Base-by-base conservation (phyloP, 2,797 vertebrate genomes). In the Nannoperca obscura region DNA sequence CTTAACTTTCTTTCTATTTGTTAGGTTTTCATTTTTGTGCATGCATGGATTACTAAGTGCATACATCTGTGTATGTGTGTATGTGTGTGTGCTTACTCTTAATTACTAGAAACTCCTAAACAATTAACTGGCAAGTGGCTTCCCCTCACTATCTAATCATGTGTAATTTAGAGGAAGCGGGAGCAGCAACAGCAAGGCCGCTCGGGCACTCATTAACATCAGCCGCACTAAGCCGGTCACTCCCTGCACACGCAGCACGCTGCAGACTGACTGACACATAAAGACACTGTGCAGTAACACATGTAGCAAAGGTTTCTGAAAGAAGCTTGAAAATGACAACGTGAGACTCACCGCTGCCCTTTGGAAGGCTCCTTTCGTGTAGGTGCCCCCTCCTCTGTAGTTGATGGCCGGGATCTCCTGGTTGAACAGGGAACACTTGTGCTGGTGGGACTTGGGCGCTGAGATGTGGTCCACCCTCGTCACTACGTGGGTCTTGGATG, bases 301-400 rank as follows among this genome's bases (percentile, higher is more conserved):
- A 75, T 17, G 49, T 2, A 57, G 46, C 12, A 15, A 34, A 54
- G 4, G 19, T 46, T 69, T 60, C 9, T 20, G 46, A 62, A 46
- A 68, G 19, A 17, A 52, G 22, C 22, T 24, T 22, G n/a, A 50
- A 46, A 34, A 14, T 4, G 7, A 7, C 4, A 14, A 32, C 40
- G 8, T 20, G 17, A 57, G 32, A 88, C 96, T 96, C 96, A 99
- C 98, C 95, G 96, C 97, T 47, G 98, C 98, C 84, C 97, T 96
- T 94, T 98, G 98, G 94, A 99, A 98, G 76, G 98, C 98, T 82
- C 98, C 98, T 85, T 97, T 97, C 59, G 98, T 99, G 95, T 97
- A 99, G 88, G 98, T 99, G 81, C 98, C 98, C 4, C 98, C 98
- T 80, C 98, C 98, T 70, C 96, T 95, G 95, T 99, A 99, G 89